These are phyloP conservation scores for Ptychodera flava DNA, from an alignment of 35 echinoderm and acorn worm species.

Conservation along the genomic window DNA sequence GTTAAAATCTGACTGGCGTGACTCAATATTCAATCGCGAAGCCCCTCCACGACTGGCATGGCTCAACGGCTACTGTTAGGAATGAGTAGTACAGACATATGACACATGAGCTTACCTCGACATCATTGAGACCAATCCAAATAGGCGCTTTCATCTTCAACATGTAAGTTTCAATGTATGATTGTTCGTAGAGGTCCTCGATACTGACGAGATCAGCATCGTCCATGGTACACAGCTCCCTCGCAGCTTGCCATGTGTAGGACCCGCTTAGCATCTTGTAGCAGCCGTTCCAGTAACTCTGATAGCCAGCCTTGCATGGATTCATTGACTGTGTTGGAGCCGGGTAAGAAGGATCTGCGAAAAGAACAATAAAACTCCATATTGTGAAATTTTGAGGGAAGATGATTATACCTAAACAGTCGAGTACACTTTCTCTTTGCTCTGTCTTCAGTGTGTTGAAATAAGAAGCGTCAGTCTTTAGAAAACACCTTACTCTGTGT, in stretches of 20 bases:
- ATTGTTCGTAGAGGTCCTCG: constrained; percentile 58
- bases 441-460: too few species aligned
- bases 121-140: constrained; percentile 64
- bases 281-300: constrained; percentile 48
- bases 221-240: constrained; percentile 24
- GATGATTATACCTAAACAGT: too few species aligned
- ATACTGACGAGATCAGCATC: constrained; percentile 55
- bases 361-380: neutral
- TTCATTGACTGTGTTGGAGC: neutral
- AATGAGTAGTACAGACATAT: too few species aligned
- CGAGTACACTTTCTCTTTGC: too few species aligned
- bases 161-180: constrained; percentile 63
- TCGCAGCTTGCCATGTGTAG: constrained; percentile 42
- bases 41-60: too few species aligned
- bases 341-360: neutral
- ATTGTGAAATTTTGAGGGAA: too few species aligned
- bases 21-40: too few species aligned
- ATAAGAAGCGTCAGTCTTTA: too few species aligned
- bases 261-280: constrained; percentile 31
- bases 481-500: too few species aligned
- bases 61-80: too few species aligned
- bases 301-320: constrained; percentile 47
- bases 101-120: constrained; percentile 19
- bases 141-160: constrained; percentile 26
- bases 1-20: too few species aligned